A percentile compares a stretch with the other conserved stretches of the same genome.
These are phyloP conservation scores for Cirrhinus molitorella DNA, from an alignment of 2,797 vertebrate species.

Conservation along the genomic window DNA sequence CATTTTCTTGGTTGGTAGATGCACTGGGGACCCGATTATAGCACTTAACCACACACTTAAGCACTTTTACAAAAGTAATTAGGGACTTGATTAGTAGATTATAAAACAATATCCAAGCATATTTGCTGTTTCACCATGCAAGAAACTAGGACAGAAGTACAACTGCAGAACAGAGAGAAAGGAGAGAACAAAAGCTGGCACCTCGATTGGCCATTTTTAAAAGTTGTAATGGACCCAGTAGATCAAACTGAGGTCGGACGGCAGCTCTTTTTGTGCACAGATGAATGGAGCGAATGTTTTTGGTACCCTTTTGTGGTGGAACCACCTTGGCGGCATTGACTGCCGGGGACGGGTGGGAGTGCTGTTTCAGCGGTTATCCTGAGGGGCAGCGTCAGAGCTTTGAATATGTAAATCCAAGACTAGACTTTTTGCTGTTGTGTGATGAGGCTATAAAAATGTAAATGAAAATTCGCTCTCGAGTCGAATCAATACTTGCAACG, in stretches of 20 bases:
- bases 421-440: slow-evolving; percentile 27
- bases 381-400: background rate
- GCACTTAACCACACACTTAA: too few relatives aligned
- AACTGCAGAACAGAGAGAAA: background rate
- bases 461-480: slow-evolving; percentile 32
- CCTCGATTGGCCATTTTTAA: background rate
- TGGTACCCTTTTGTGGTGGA: background rate
- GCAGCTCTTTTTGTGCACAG: background rate
- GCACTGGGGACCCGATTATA: too few relatives aligned
- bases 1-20: too few relatives aligned
- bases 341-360: background rate
- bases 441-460: slow-evolving; percentile 41
- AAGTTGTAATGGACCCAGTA: background rate
- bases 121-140: background rate
- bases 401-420: slow-evolving; percentile 7
- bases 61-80: background rate
- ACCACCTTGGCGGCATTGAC: background rate
- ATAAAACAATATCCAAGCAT: background rate
- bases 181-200: background rate
- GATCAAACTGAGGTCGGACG: background rate
- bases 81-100: background rate
- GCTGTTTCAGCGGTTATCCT: background rate
- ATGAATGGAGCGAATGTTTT: background rate
- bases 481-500: slow-evolving; percentile 26
- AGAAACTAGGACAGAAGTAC: background rate